Evolutionary conservation across 2,797 vertebrate genomes (phyloP).

Genomic region (Trachurus trachurus): DNA sequence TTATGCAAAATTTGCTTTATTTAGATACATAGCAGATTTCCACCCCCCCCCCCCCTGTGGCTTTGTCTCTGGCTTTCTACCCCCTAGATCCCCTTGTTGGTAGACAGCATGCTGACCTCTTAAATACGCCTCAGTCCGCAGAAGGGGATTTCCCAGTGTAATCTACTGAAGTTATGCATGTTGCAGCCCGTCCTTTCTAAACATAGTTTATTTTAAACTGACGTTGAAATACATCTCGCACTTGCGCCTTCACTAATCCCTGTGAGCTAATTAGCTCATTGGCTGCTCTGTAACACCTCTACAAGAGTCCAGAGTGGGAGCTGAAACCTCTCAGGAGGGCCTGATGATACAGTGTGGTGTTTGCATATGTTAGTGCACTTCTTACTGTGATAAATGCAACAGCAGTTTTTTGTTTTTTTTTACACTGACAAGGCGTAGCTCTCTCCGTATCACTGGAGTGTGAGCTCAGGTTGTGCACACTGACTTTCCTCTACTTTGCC

Average conservation of each 20-base stretch:
- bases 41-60: neutral
- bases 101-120: conserved; percentile 34
- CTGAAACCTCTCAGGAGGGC: conserved; percentile 22
- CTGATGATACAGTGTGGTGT: neutral
- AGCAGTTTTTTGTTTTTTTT: conserved; percentile 20
- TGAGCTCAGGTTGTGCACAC: conserved; percentile 29
- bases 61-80: conserved; percentile 16
- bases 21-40: neutral
- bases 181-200: conserved; percentile 66
- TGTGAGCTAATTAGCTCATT: conserved; percentile 64
- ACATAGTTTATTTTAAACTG: conserved; percentile 73
- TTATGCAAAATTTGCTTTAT: neutral
- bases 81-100: conserved; percentile 12
- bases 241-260: conserved; percentile 56
- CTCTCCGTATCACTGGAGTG: conserved; percentile 4
- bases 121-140: conserved; percentile 28
- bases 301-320: conserved; percentile 28
- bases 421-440: neutral
- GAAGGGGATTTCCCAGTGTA: conserved; percentile 52
- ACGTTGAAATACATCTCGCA: conserved; percentile 62
- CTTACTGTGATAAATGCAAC: conserved; percentile 5
- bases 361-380: neutral
- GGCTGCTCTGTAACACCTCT: conserved; percentile 34
- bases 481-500: conserved; percentile 23
- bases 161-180: conserved; percentile 63